Base-by-base conservation (phyloP, 2,888 invertebrate genomes). In the Parascotia fuliginaria region DNA sequence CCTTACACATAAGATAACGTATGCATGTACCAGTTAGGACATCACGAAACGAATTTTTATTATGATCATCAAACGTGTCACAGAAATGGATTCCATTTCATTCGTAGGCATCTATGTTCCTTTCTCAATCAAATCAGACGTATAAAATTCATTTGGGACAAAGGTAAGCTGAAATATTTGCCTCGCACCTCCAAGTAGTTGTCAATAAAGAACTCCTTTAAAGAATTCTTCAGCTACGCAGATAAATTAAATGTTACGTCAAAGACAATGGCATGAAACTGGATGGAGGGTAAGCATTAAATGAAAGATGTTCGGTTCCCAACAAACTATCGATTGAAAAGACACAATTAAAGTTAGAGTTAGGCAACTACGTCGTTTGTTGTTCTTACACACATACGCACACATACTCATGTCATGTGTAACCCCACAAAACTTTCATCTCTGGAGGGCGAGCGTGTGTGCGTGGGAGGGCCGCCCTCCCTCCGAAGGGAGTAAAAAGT, bases 341-440 rank as follows among this genome's bases (percentile, higher is more conserved):
- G 89, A 88, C 88, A 89, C 90, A 92, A 92, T 92, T 92, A 92
- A 91, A 92, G 83, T 92, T 90, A 85, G 87, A 87, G 90, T 90
- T 89, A 86, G 88, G 86, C 87, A 88, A 87, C 81, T 86, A 83
- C 85, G 83, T 77, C 84, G 86, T 87, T 87, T 89, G 87, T 89
- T 89, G 88, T 69, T 88, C 89, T 87, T 86, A 75, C 82, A 77
- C 82, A 81, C 79, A n/a, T n/a, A 86, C 86, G 86, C 85, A 80
- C n/a, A n/a, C n/a, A n/a, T n/a, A n/a, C n/a, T n/a, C n/a, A n/a
- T n/a, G n/a, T n/a, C n/a, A n/a, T n/a, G n/a, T 77, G 87, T 83
- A 88, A 89, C 91, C 91, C 92, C 91, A 89, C 89, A 79, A 85
- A 91, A 90, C 84, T 91, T 91, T 89, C 90, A 90, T 91, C 91